Percentiles rank a stretch among this genome's conserved stretches.
Conservation (phyloP, 37 sponge, comb jelly and placozoan genomes). For the Theonella swinhoei region DNA sequence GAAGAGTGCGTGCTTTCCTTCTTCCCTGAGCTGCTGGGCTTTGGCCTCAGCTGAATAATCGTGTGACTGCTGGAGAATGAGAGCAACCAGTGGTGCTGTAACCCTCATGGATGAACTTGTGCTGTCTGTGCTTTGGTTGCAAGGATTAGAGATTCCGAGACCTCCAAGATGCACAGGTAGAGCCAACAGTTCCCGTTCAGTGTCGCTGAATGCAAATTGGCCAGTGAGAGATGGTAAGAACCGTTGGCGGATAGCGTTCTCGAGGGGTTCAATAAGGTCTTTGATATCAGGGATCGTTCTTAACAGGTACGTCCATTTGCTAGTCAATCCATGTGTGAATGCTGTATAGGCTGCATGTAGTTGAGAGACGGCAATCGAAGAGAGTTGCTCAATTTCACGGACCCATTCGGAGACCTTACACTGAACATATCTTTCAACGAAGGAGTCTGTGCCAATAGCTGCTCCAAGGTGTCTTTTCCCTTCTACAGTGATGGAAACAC, state of each 20-base stretch:
- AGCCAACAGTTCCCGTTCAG: slow-evolving; percentile 13
- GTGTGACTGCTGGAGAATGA: no score
- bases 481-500: slow-evolving; percentile 25
- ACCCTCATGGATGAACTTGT: no score
- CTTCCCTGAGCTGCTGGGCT: no score
- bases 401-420: slow-evolving; percentile 18
- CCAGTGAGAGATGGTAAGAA: slow-evolving; percentile 21
- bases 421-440: neutral
- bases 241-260: neutral
- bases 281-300: slow-evolving; percentile 4
- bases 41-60: no score
- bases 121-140: no score
- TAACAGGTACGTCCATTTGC: slow-evolving; percentile 27
- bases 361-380: slow-evolving; percentile 29
- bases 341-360: slow-evolving; percentile 53
- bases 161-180: slow-evolving; percentile 17
- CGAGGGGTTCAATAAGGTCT: slow-evolving; percentile 33
- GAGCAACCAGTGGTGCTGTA: no score
- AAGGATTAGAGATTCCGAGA: neutral
- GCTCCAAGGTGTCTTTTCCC: slow-evolving; percentile 46
- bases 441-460: slow-evolving; percentile 27
- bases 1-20: no score
- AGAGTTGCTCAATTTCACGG: slow-evolving; percentile 6
- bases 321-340: slow-evolving; percentile 16
- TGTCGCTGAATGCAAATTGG: neutral